Percentiles rank a stretch among this genome's conserved stretches.
These are phyloP conservation scores for Nemurella pictetii DNA, from an alignment of 2,888 invertebrate species.

Conservation along the genomic window DNA sequence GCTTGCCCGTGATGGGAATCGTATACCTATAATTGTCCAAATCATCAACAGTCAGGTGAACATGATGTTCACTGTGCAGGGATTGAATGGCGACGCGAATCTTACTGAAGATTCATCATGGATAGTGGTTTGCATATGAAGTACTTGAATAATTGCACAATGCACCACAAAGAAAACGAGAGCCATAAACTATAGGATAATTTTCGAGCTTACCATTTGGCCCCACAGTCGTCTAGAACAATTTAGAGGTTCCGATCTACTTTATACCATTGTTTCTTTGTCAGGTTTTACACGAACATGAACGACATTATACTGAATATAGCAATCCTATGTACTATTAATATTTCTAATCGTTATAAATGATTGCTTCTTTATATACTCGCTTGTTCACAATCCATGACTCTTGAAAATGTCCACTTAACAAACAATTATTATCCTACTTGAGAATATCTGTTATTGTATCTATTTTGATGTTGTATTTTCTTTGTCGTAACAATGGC, in stretches of 20 bases:
- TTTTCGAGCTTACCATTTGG: too few relatives aligned
- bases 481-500: slow-evolving; percentile 28
- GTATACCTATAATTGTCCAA: too few relatives aligned
- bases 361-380: background rate
- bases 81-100: background rate
- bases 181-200: too few relatives aligned
- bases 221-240: too few relatives aligned
- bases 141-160: background rate
- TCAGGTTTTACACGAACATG: background rate
- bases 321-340: background rate
- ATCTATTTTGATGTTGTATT: slow-evolving; percentile 30
- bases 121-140: background rate
- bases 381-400: background rate
- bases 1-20: too few relatives aligned
- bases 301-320: background rate
- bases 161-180: background rate
- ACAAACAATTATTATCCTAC: slow-evolving; percentile 28
- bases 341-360: background rate
- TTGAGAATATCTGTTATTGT: slow-evolving; percentile 28
- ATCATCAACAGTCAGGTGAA: too few relatives aligned
- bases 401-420: background rate
- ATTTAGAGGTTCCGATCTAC: too few relatives aligned
- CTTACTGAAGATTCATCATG: background rate
- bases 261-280: background rate
- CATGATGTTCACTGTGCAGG: too few relatives aligned